Conservation (phyloP, 2,888 invertebrate species). For the Amiota communis region DNA sequence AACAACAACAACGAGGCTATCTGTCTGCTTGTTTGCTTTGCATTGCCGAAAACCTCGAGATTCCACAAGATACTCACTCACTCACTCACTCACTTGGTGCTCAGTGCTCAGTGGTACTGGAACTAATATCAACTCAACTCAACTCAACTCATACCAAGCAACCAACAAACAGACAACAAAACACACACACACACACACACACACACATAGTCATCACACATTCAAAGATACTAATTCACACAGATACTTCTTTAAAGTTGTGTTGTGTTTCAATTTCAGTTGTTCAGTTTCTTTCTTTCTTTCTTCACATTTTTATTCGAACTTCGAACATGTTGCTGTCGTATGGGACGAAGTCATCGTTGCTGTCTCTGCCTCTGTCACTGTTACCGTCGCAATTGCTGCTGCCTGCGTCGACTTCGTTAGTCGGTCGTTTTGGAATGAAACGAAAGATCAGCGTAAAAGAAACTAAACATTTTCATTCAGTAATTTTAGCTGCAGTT, state of each 20-base stretch:
- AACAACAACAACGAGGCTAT: conserved; percentile 42
- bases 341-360: conserved; percentile 31
- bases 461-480: conserved; percentile 70
- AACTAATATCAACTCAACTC: conserved; percentile 30
- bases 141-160: too few relatives aligned
- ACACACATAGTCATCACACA: conserved; percentile 18
- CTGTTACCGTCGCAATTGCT: conserved; percentile 35
- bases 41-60: conserved; percentile 18
- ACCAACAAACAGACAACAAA: conserved; percentile 33
- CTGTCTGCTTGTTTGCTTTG: conserved; percentile 36
- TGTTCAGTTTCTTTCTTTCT: too few relatives aligned
- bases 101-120: conserved; percentile 38
- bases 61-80: conserved; percentile 25
- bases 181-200: conserved; percentile 40
- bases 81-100: too few relatives aligned
- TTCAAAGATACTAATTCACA: too few relatives aligned
- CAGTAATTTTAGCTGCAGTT: conserved; percentile 65
- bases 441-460: conserved; percentile 65
- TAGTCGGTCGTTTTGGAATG: conserved; percentile 2
- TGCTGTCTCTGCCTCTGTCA: conserved; percentile 29
- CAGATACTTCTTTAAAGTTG: too few relatives aligned
- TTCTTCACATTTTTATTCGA: neutral
- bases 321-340: conserved; percentile 32
- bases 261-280: too few relatives aligned
- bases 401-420: conserved; percentile 33